These are phyloP conservation scores for Cephus runcator DNA, from an alignment of 2,888 invertebrate species.

Conservation along the genomic window DNA sequence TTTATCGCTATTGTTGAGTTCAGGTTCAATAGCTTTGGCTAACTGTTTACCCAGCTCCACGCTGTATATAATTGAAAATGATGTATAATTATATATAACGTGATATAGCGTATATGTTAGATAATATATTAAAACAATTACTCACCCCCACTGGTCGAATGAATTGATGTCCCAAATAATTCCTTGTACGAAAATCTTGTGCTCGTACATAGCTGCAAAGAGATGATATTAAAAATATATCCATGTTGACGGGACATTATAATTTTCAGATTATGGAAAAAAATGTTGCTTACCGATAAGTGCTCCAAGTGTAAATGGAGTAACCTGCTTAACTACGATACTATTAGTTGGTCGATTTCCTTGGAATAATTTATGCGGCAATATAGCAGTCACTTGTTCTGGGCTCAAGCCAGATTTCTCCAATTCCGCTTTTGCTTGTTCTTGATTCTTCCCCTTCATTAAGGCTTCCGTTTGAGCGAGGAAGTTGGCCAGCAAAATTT, in stretches of 20 bases:
- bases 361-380: conserved; percentile 96
- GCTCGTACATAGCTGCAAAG: conserved; percentile 92
- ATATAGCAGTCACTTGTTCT: conserved; percentile 79
- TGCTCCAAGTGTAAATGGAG: conserved; percentile 93
- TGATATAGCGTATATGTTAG: background rate
- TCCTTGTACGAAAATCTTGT: conserved; percentile 99
- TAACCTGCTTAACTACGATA: conserved; percentile 89
- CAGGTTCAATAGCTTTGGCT: conserved; percentile 98
- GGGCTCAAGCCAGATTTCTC: conserved; percentile 80
- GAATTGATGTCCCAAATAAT: conserved; percentile 99
- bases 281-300: conserved; percentile 80
- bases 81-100: background rate
- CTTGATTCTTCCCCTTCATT: conserved; percentile 81
- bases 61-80: conserved; percentile 59
- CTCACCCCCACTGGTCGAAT: conserved; percentile 98
- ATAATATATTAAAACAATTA: conserved; percentile 26
- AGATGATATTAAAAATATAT: conserved; percentile 2
- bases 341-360: conserved; percentile 99
- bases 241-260: background rate
- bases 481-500: conserved; percentile 96
- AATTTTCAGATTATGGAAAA: conserved; percentile 7
- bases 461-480: conserved; percentile 98
- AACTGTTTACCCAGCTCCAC: conserved; percentile 98
- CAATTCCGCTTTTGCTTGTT: conserved; percentile 83
- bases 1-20: conserved; percentile 76